Base-by-base conservation (phyloP, 2,113 vertebrate species). In the Lontra canadensis region DNA sequence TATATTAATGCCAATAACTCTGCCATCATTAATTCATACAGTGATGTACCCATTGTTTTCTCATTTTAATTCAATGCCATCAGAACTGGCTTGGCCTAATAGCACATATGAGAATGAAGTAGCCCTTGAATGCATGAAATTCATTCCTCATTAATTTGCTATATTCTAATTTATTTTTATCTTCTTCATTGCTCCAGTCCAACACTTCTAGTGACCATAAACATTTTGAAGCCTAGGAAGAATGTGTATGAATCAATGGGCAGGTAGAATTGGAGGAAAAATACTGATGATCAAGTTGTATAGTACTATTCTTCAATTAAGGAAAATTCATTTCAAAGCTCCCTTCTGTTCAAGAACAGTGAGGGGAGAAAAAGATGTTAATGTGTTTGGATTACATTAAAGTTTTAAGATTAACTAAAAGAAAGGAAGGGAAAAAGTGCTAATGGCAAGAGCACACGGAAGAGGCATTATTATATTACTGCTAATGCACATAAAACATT, bases 401-500 rank as follows among this genome's bases (percentile, higher is more conserved):
- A 98, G 89, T 98, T 98, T 98, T 98, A 98, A 98, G 98, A 98
- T 98, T 97, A 98, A 98, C 97, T 98, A 97, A 98, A 98, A 98
- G 97, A 99, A 98, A 98, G 83, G 90, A 94, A 96, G 95, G 79
- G 88, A 93, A 97, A 98, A 95, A 88, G 96, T 97, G 94, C 94
- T 98, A 98, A 98, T 98, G 98, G 97, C 80, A 96, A 98, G 92
- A 98, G 96, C 97, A 98, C 96, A 97, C 25, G 61, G 97, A 98
- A 98, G 97, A 98, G 88, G 87, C 98, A 98, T 99, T 98, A 98
- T 98, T 99, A 93, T 97, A 98, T 99, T 98, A 98, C 96, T 97
- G 97, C 93, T 98, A 99, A 99, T 99, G 98, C 98, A 98, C 96
- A 97, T 99, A 98, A 99, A 98, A 96, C 98, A 98, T 98, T 96